phyloP scores from a whole-genome alignment of 1,140 invertebrate genomes.

The Platorchestia sp. region DNA sequence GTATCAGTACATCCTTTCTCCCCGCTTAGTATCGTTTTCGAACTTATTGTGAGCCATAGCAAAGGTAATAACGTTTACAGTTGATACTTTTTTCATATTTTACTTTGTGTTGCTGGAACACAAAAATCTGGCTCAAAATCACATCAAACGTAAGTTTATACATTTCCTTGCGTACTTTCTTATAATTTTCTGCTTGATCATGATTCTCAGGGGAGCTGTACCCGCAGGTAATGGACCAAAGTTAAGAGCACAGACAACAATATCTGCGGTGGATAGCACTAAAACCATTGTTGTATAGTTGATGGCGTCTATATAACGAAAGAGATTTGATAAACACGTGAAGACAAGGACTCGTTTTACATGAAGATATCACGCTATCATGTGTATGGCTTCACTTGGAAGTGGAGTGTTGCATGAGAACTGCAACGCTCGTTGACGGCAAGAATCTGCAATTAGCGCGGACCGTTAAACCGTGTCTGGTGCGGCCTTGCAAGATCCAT shows the following conservation, averaged over 20 bases:
- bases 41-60: too few relatives aligned
- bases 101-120: too few relatives aligned
- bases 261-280: too few relatives aligned
- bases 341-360: neutral
- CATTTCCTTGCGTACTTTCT: neutral
- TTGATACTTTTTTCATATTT: too few relatives aligned
- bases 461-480: neutral
- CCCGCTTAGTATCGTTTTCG: too few relatives aligned
- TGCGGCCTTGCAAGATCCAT: neutral
- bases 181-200: neutral
- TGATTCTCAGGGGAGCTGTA: neutral
- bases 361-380: neutral
- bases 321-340: neutral
- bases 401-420: neutral
- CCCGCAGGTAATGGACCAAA: neutral
- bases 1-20: too few relatives aligned
- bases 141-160: neutral
- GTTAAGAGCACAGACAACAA: neutral
- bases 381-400: neutral
- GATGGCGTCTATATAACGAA: neutral
- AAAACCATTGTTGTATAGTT: neutral
- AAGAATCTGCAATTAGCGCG: neutral
- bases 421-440: neutral
- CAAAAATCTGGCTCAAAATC: too few relatives aligned
- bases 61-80: too few relatives aligned